A percentile compares a stretch with the other conserved stretches of the same genome.
These are phyloP conservation scores for Pithys albifrons DNA, from an alignment of 2,113 vertebrate genomes.

Conservation along the genomic window DNA sequence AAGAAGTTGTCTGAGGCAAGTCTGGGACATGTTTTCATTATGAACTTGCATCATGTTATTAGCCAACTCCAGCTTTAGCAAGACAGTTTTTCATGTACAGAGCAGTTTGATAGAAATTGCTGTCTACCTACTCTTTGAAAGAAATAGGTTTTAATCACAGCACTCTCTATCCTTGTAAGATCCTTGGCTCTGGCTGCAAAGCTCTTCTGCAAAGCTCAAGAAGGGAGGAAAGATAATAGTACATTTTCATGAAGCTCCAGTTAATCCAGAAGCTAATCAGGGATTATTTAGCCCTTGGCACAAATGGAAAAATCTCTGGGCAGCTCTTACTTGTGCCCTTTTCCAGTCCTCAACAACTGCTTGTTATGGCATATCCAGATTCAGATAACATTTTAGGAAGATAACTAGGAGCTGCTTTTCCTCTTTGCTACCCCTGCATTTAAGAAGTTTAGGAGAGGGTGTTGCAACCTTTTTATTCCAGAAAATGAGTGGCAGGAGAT, in stretches of 20 bases:
- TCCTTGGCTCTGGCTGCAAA: neutral
- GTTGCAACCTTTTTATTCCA: neutral
- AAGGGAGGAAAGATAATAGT: neutral
- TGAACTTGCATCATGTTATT: neutral
- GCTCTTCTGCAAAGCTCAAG: neutral
- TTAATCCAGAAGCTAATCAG: neutral
- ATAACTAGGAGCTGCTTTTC: neutral
- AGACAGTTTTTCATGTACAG: neutral
- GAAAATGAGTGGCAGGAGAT: neutral
- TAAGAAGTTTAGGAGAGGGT: neutral
- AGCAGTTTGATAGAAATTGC: neutral
- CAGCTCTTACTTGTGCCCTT: neutral
- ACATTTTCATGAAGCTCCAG: neutral
- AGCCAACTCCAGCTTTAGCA: neutral
- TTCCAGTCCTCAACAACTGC: neutral
- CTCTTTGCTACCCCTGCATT: neutral
- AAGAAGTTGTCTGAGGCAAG: neutral
- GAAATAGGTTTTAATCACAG: slow-evolving; percentile 1
- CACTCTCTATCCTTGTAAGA: neutral
- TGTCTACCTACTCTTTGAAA: neutral
- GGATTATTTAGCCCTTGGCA: neutral
- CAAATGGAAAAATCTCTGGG: neutral
- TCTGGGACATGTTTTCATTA: slow-evolving; percentile 12
- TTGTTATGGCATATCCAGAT: neutral
- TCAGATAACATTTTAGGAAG: neutral